Base-by-base conservation (phyloP, 1,140 invertebrate species). In the Apolygus lucorum region DNA sequence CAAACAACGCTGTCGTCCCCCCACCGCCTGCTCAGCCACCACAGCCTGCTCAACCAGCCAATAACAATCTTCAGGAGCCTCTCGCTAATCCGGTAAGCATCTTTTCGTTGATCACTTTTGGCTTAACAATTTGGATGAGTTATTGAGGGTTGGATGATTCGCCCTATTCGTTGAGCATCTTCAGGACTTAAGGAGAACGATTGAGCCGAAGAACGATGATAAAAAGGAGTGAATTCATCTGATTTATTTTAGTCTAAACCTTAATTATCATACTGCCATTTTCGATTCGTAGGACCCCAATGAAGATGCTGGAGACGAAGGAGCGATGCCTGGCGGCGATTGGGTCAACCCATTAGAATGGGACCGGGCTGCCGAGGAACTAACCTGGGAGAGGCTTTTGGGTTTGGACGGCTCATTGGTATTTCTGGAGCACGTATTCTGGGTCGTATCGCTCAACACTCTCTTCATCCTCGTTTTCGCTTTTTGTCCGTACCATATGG, bases 311-410 rank as follows among this genome's bases (percentile, higher is more conserved):
- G 73, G 42, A 8, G 69, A 34, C 8, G 71, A 62, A 67, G 75
- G 71, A 28, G 71, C 42, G 27, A 71, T 68, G 0, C 72, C 68
- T 17, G 72, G 92, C 81, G 95, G 96, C 78, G 92, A 90, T 25
- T 96, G 96, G 75, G 98, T 95, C 95, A 98, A 98, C 81, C 94
- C 94, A 0, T 95, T 98, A 84, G 95, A 98, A 76, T 98, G 96
- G 95, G 96, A 99, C 77, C 82, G 96, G 74, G 95, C 93, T 0
- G 94, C 92, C 27, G 97, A 99, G 76, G 97, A 99, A 78, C 78
- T 99, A 1, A 99, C 97, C 0, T 99, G 96, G 96, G 96, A 99
- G 78, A 83, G 96, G 74, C 81, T 99, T 0, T 82, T 99, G 0
- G 97, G 97, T 1, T 80, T 99, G 1, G 97, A 99, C 82, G 97